These are phyloP conservation scores for Polypedilum pembai DNA, from an alignment of 1,140 invertebrate species.

Conservation along the genomic window DNA sequence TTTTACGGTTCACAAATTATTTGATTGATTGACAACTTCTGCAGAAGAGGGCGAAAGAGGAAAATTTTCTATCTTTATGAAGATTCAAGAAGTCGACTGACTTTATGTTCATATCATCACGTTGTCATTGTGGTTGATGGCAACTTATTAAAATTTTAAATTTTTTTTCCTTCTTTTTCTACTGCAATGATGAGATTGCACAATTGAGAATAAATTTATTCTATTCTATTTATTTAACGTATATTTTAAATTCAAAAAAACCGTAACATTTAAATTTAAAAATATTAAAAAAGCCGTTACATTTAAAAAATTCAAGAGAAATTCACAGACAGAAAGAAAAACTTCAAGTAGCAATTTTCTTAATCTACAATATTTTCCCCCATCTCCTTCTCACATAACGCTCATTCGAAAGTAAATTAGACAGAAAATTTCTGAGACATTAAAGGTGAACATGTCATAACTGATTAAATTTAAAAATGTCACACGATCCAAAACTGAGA, in stretches of 20 bases:
- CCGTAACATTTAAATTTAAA: no score
- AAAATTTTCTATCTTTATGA: not conserved
- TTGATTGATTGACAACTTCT: slow-evolving; percentile 26
- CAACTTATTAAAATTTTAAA: slow-evolving; percentile 14
- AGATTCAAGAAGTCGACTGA: not conserved
- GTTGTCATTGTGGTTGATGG: not conserved
- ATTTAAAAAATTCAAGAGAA: no score
- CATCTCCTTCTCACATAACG: not conserved
- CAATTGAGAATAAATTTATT: not conserved
- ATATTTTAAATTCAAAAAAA: not conserved
- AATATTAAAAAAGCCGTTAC: no score
- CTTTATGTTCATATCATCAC: not conserved
- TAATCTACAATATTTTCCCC: no score
- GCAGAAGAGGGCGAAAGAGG: not conserved
- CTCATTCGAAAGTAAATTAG: not conserved
- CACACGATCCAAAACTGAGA: not conserved
- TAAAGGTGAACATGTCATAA: slow-evolving; percentile 12
- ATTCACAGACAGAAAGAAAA: not conserved
- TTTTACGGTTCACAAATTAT: slow-evolving; percentile 23
- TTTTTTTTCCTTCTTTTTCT: not conserved
- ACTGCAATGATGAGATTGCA: not conserved
- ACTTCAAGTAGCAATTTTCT: not conserved
- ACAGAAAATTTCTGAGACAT: slow-evolving; percentile 13
- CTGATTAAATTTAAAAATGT: slow-evolving; percentile 19
- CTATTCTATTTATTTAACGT: not conserved